A percentile compares a stretch with the other conserved stretches of the same genome.
Evolutionary conservation across 1,140 invertebrate genomes (phyloP).

Genomic region (Caligus rogercresseyi): DNA sequence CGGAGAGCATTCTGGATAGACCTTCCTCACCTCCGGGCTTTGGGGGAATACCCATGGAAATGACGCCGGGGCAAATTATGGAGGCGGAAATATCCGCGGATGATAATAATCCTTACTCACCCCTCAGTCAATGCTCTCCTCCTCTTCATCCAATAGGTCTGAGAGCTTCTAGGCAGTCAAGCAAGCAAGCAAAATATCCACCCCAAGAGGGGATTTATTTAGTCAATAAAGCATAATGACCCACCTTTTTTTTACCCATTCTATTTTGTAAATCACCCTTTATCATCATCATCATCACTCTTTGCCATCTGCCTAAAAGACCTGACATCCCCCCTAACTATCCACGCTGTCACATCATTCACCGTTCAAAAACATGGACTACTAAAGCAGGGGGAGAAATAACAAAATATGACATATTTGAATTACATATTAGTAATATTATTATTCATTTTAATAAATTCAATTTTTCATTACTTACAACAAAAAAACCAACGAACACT

Average conservation of each 20-base stretch:
- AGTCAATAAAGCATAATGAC: not conserved
- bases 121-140: not conserved
- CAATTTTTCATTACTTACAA: too few species aligned
- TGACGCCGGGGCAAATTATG: constrained; percentile 14
- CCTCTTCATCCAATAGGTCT: not conserved
- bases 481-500: too few species aligned
- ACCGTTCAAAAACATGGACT: not conserved
- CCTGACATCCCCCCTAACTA: not conserved
- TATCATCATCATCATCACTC: not conserved
- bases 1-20: not conserved
- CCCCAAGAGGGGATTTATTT: not conserved
- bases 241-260: not conserved
- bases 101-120: not conserved
- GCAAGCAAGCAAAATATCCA: not conserved
- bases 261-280: not conserved
- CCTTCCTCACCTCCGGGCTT: not conserved
- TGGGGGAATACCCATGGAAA: constrained; percentile 14
- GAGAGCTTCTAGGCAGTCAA: not conserved
- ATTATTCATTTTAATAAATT: not conserved
- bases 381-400: not conserved
- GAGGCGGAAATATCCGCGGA: constrained; percentile 7
- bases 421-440: not conserved
- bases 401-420: not conserved
- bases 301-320: not conserved
- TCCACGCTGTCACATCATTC: not conserved